Evolutionary conservation across 1,140 invertebrate species (phyloP).

Genomic region (Prorops nasuta): DNA sequence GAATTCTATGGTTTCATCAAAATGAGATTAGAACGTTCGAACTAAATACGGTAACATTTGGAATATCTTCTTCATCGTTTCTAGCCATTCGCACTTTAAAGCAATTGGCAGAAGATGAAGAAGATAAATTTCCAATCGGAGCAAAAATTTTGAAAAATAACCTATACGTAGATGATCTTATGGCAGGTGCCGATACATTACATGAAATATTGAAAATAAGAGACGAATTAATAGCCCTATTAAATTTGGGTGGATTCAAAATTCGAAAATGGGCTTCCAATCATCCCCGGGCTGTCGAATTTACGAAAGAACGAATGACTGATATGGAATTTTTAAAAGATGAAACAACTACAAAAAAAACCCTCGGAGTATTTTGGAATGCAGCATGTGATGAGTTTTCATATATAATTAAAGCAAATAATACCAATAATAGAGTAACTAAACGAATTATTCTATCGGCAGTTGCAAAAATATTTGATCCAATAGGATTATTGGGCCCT

Average conservation of each 20-base stretch:
- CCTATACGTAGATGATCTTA: no score
- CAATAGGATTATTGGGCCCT: slow-evolving; percentile 41
- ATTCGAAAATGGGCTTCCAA: background rate
- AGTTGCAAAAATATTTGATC: slow-evolving; percentile 30
- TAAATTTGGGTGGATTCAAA: background rate
- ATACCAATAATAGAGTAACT: background rate
- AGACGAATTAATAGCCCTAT: no score
- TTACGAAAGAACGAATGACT: background rate
- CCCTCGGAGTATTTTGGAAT: no score
- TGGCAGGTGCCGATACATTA: background rate
- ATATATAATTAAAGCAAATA: background rate
- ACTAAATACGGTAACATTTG: no score
- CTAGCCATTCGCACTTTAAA: no score
- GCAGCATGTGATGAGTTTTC: background rate
- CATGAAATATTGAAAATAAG: background rate
- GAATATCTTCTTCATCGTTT: no score
- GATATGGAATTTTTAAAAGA: background rate
- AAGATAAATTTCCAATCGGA: no score
- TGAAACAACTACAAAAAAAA: no score
- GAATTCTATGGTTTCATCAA: no score
- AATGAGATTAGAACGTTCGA: no score
- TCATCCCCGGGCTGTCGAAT: background rate
- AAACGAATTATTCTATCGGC: background rate
- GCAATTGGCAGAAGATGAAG: no score
- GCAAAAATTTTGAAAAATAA: no score